These are phyloP conservation scores for Myzus persicae DNA, from an alignment of 1,140 invertebrate species.

Conservation along the genomic window DNA sequence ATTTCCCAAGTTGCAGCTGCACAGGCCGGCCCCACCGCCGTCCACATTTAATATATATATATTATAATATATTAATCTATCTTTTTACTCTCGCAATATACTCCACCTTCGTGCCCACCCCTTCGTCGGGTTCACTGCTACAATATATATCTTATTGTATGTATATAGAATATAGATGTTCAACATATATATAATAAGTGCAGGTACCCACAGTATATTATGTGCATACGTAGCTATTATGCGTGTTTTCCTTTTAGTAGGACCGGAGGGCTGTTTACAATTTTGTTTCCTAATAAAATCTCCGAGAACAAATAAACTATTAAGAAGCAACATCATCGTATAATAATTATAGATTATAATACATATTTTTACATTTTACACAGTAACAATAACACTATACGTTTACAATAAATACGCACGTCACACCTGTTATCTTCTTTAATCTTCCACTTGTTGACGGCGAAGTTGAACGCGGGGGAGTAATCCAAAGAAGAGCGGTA, in stretches of 20 bases:
- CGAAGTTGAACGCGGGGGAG: not conserved
- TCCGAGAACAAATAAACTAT: slow-evolving; percentile 1
- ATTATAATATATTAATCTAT: not conserved
- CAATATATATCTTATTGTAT: not conserved
- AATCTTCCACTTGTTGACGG: not conserved
- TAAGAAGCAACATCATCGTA: not conserved
- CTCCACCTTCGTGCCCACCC: not conserved
- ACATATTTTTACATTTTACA: not conserved
- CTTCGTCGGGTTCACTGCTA: not conserved
- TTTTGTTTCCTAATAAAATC: not conserved
- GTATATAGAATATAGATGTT: not conserved
- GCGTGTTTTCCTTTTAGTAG: not conserved
- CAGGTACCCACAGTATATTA: not conserved
- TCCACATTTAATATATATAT: not conserved
- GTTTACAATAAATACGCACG: not conserved
- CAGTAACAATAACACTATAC: not conserved
- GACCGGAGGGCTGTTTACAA: not conserved
- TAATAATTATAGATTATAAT: not conserved
- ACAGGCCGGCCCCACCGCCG: slow-evolving; percentile 32
- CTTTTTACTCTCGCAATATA: not conserved
- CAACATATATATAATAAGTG: not conserved
- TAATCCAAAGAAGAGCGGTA: not conserved
- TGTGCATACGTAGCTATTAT: not conserved
- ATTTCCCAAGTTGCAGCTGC: slow-evolving; percentile 55
- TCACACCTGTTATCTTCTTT: not conserved